Evolutionary conservation across 2,888 invertebrate species (phyloP).

Genomic region (Drosophila mimica): DNA sequence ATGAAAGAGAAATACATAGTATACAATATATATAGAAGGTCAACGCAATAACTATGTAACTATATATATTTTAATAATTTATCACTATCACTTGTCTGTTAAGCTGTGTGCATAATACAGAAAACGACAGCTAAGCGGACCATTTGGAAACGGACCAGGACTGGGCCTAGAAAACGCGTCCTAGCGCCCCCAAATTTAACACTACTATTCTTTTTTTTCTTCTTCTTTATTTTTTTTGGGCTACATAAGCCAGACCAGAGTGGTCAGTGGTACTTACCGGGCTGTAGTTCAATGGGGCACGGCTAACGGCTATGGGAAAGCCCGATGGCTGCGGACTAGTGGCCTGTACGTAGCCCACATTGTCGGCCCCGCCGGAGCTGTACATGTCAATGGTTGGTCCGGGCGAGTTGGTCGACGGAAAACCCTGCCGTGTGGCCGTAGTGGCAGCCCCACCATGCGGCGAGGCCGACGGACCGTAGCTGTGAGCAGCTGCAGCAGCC

Average conservation of each 20-base stretch:
- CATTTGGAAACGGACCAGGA: slow-evolving; percentile 41
- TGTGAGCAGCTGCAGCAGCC: slow-evolving; percentile 91
- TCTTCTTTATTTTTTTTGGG: background rate
- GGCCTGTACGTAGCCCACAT: slow-evolving; percentile 97
- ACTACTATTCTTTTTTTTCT: slow-evolving; percentile 4
- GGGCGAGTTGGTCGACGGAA: slow-evolving; percentile 96
- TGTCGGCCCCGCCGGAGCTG: slow-evolving; percentile 93
- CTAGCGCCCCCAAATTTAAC: slow-evolving; percentile 31
- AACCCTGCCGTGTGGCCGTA: slow-evolving; percentile 90
- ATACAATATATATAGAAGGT: slow-evolving; percentile 74
- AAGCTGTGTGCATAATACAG: slow-evolving; percentile 10
- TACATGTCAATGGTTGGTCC: slow-evolving; percentile 97
- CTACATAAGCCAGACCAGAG: background rate
- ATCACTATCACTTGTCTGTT: slow-evolving; percentile 9
- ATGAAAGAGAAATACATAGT: slow-evolving; percentile 82
- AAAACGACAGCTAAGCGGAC: slow-evolving; percentile 33
- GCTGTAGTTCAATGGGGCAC: slow-evolving; percentile 96
- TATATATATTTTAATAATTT: slow-evolving; percentile 30
- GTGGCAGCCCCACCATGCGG: slow-evolving; percentile 91
- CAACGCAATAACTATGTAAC: slow-evolving; percentile 67
- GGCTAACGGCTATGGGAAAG: slow-evolving; percentile 97
- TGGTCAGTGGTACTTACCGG: slow-evolving; percentile 89
- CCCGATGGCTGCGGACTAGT: slow-evolving; percentile 98
- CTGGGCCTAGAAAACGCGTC: slow-evolving; percentile 39
- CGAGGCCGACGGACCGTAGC: slow-evolving; percentile 93